Conservation (phyloP, 1,140 invertebrate species). For the Hyposmocoma kahamanoa region DNA sequence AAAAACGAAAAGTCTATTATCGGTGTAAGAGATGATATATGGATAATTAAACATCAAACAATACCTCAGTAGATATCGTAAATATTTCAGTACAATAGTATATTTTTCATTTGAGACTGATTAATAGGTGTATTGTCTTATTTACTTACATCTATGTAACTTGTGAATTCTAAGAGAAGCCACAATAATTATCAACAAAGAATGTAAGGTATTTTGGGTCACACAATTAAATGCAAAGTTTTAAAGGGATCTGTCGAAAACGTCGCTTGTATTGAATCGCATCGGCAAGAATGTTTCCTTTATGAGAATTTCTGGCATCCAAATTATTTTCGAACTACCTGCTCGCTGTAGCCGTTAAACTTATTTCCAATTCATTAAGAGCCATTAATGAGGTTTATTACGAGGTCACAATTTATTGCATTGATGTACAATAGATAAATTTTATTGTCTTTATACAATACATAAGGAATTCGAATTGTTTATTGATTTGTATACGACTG, state of each 20-base stretch:
- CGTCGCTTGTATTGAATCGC: not conserved
- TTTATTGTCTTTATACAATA: too few species aligned
- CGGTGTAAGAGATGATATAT: too few species aligned
- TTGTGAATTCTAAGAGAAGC: too few species aligned
- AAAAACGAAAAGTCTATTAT: too few species aligned
- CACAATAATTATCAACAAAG: conserved; percentile 8
- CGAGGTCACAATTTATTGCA: conserved; percentile 45
- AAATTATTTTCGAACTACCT: conserved; percentile 52
- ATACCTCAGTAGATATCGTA: too few species aligned
- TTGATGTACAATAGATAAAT: conserved; percentile 42
- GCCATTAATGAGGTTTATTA: conserved; percentile 59
- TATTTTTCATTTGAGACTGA: too few species aligned
- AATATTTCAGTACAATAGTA: too few species aligned
- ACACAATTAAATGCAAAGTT: conserved; percentile 40
- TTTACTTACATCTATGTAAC: too few species aligned
- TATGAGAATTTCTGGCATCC: conserved; percentile 42
- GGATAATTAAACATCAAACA: too few species aligned
- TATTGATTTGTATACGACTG: too few species aligned
- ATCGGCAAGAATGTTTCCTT: conserved; percentile 34
- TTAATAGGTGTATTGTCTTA: too few species aligned
- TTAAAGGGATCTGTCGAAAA: conserved; percentile 31
- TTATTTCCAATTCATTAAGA: conserved; percentile 52
- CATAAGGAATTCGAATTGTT: too few species aligned
- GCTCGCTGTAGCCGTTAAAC: conserved; percentile 29
- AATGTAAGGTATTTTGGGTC: conserved; percentile 17